Conservation (phyloP, 2,888 invertebrate genomes). For the Synanthedon myopaeformis region DNA sequence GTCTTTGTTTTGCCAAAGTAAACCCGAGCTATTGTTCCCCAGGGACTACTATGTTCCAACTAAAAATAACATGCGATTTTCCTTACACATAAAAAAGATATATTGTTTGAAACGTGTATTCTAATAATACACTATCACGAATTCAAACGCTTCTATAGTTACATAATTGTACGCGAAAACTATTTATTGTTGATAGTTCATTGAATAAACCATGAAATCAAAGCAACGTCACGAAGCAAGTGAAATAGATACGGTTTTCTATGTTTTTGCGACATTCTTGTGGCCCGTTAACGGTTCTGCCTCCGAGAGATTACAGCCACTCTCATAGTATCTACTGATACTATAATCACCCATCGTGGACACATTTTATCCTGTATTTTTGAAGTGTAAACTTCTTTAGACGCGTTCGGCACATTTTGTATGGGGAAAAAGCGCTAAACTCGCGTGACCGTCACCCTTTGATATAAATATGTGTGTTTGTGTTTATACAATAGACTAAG, state of each 20-base stretch:
- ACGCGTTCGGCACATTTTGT: too few relatives aligned
- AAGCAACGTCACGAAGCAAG: constrained; percentile 53
- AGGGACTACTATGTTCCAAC: background rate
- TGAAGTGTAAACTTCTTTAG: too few relatives aligned
- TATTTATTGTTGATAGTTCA: constrained; percentile 31
- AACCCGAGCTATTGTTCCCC: constrained; percentile 9
- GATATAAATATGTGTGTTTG: too few relatives aligned
- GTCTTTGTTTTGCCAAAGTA: constrained; percentile 20
- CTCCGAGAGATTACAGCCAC: constrained; percentile 23
- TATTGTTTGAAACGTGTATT: constrained; percentile 2
- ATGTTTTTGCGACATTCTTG: constrained; percentile 54
- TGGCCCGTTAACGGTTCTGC: constrained; percentile 52
- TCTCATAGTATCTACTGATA: background rate
- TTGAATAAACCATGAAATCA: constrained; percentile 50
- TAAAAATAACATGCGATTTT: too few relatives aligned
- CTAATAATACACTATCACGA: constrained; percentile 26
- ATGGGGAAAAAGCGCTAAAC: too few relatives aligned
- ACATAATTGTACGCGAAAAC: constrained; percentile 39
- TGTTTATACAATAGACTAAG: too few relatives aligned
- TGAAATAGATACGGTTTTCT: constrained; percentile 58
- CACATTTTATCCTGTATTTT: too few relatives aligned
- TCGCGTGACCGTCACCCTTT: too few relatives aligned
- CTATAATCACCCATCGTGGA: too few relatives aligned
- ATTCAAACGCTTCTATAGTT: constrained; percentile 34
- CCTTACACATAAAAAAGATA: background rate